phyloP scores from a whole-genome alignment of 2,113 vertebrate genomes.

The Mola mola region DNA sequence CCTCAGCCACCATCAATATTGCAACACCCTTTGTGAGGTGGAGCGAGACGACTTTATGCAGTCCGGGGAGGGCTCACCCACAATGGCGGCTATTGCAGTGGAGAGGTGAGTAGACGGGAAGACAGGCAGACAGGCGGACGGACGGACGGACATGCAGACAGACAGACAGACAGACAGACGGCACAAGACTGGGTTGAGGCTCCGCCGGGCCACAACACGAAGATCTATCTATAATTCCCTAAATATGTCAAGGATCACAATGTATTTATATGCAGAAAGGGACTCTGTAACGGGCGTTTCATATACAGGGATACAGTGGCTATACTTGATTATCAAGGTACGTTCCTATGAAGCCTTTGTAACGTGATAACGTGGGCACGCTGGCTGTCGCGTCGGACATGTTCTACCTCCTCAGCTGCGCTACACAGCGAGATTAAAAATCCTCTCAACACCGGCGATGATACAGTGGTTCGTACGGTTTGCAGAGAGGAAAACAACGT shows the following conservation, averaged over 20 bases:
- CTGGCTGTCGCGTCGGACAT: constrained; percentile 41
- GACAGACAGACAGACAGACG: constrained; percentile 61
- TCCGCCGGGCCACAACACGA: constrained; percentile 58
- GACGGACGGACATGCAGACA: constrained; percentile 61
- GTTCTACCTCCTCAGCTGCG: constrained; percentile 59
- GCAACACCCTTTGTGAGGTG: constrained; percentile 43
- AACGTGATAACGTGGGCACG: constrained; percentile 56
- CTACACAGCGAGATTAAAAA: constrained; percentile 71
- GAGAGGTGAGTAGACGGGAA: constrained; percentile 70
- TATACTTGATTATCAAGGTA: constrained; percentile 78
- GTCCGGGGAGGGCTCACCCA: constrained; percentile 52
- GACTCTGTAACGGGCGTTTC: constrained; percentile 69
- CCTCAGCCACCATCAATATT: constrained; percentile 45
- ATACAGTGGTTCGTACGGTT: constrained; percentile 39
- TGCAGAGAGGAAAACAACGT: constrained; percentile 45
- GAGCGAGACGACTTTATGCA: constrained; percentile 35
- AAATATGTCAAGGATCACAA: constrained; percentile 75
- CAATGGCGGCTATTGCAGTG: constrained; percentile 67
- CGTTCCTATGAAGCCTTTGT: constrained; percentile 63
- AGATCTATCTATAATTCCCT: constrained; percentile 76
- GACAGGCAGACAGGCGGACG: constrained; percentile 61
- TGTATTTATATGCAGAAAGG: constrained; percentile 73
- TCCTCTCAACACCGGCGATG: constrained; percentile 38
- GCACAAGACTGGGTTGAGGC: constrained; percentile 74
- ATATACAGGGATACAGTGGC: constrained; percentile 75